Conservation (phyloP, 2,888 invertebrate genomes). For the Crossocerus cetratus region DNA sequence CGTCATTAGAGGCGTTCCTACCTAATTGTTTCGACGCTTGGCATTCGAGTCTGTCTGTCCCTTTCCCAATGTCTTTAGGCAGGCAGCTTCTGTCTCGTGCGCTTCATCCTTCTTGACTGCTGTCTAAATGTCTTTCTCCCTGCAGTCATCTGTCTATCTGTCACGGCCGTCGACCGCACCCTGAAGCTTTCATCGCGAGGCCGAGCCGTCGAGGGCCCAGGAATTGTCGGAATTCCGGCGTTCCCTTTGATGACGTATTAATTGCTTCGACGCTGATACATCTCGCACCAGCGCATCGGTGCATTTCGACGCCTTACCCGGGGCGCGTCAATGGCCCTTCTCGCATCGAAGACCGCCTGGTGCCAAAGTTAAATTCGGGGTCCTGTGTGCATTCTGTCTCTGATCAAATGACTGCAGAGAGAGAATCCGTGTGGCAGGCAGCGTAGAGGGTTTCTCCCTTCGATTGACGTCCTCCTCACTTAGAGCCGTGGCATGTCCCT, state of each 20-base stretch:
- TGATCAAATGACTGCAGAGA: no score
- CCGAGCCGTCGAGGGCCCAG: constrained; percentile 43
- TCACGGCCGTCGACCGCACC: constrained; percentile 13
- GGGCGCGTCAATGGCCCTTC: no score
- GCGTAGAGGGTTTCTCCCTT: no score
- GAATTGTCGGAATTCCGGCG: constrained; percentile 51
- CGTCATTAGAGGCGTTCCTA: constrained; percentile 56
- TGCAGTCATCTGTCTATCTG: neutral
- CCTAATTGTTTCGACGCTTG: constrained; percentile 56
- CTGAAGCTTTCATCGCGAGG: constrained; percentile 34
- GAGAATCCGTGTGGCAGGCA: no score
- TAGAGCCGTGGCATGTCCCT: no score
- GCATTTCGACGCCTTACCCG: no score
- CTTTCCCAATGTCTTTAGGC: constrained; percentile 4
- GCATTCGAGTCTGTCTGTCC: constrained; percentile 30
- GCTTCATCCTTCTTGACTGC: constrained; percentile 30
- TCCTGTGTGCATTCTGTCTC: no score
- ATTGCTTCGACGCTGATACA: constrained; percentile 68
- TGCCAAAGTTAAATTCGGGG: no score
- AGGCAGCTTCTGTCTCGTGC: constrained; percentile 26
- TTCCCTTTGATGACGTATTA: constrained; percentile 69
- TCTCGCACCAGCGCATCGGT: constrained; percentile 31
- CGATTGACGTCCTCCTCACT: no score
- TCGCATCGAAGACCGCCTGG: no score
- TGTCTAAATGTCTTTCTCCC: constrained; percentile 1